A percentile compares a stretch with the other conserved stretches of the same genome.
These are phyloP conservation scores for Etheostoma nigrum DNA, from an alignment of 2,797 vertebrate species.

Conservation along the genomic window DNA sequence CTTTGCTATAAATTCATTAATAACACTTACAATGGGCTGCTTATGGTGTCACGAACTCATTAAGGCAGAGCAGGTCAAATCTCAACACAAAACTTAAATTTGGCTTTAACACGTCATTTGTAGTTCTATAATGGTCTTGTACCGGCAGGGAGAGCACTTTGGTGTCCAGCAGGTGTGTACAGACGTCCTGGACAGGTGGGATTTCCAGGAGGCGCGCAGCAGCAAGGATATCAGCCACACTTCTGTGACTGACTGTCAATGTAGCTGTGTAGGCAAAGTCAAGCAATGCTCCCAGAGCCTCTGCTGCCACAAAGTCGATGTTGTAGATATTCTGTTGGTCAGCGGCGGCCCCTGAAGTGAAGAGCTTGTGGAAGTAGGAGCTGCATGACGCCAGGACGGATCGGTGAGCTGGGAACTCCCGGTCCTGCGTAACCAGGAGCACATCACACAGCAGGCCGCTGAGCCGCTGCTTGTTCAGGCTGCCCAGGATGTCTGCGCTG, in stretches of 20 bases:
- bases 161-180: constrained; percentile 96
- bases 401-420: constrained; percentile 97
- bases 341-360: constrained; percentile 94
- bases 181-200: constrained; percentile 94
- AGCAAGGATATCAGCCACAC: constrained; percentile 93
- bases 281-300: constrained; percentile 94
- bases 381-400: constrained; percentile 97
- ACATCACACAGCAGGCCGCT: constrained; percentile 95
- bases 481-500: constrained; percentile 95
- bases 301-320: constrained; percentile 95
- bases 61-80: constrained; percentile 19
- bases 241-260: constrained; percentile 94
- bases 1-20: constrained; percentile 5
- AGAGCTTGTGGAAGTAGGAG: constrained; percentile 98
- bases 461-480: constrained; percentile 95
- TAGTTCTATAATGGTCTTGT: constrained; percentile 44
- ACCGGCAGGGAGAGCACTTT: constrained; percentile 91
- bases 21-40: not conserved
- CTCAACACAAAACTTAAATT: constrained; percentile 19
- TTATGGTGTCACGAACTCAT: constrained; percentile 1
- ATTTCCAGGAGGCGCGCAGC: constrained; percentile 96
- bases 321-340: constrained; percentile 96
- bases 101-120: constrained; percentile 8
- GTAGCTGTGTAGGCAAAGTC: constrained; percentile 99
- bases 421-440: constrained; percentile 93